A percentile compares a stretch with the other conserved stretches of the same genome.
Conservation (phyloP, 2,113 vertebrate species). For the Bostrychus sinensis region DNA sequence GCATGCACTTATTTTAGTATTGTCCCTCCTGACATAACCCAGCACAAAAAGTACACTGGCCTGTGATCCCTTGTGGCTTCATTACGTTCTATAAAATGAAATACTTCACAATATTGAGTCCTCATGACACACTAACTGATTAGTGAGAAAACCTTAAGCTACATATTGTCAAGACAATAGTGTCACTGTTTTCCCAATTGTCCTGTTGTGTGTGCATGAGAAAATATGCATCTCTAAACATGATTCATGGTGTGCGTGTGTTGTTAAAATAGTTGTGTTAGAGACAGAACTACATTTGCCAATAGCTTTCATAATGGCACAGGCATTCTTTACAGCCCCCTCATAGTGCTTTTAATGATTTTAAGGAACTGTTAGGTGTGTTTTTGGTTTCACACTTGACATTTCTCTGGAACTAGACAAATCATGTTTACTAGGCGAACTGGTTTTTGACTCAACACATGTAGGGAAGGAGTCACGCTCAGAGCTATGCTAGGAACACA, state of each 20-base stretch:
- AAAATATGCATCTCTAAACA: neutral
- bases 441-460: slow-evolving; percentile 24
- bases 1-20: too few relatives aligned
- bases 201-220: neutral
- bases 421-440: slow-evolving; percentile 34
- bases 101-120: too few relatives aligned
- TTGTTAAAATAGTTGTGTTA: neutral
- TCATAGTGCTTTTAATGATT: neutral
- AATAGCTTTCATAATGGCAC: neutral
- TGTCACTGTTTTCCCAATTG: neutral
- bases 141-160: neutral
- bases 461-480: neutral
- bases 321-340: slow-evolving; percentile 1
- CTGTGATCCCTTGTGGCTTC: too few relatives aligned
- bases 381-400: neutral
- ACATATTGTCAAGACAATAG: neutral
- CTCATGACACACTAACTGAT: too few relatives aligned
- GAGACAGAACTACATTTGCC: neutral
- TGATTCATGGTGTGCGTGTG: neutral
- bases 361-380: neutral
- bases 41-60: too few relatives aligned
- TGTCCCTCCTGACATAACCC: too few relatives aligned
- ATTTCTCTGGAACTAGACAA: slow-evolving; percentile 5
- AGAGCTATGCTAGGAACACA: neutral
- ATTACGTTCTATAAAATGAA: too few relatives aligned